Evolutionary conservation across 1,140 invertebrate genomes (phyloP), one percentile per base, ranked within the genome.

Genomic region (Temnothorax longispinosus): DNA sequence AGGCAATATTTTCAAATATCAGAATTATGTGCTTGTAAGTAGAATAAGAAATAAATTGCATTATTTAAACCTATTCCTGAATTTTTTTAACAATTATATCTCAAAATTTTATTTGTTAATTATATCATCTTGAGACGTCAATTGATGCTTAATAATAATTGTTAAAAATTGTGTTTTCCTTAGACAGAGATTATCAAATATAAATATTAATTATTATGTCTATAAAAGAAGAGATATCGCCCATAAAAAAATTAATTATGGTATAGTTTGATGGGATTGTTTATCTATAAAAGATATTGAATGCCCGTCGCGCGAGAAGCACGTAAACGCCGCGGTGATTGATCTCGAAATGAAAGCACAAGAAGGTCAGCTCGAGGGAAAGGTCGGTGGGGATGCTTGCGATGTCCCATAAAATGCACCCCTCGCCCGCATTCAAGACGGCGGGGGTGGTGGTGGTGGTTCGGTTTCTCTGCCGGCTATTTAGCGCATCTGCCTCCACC

Each of bases 401-500:
- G 87, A 87, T 82, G 84, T 52, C 67, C 85, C 90, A 91, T 91
- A 91, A 91, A 91, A 91, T 90, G 89, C 90, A 91, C 76, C 89
- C 81, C 74, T 86, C 76, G 86, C 72, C 88, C 84, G 90, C 90
- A 91, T 91, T 86, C 86, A 88, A 89, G 87, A 89, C 67, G 82
- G 52, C 58, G 65, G 71, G 58, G 75, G 64, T 56, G 74, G 87
- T 89, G 89, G 89, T 93, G 74, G 87, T 89, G 89, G 89, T 93
- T 92, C 85, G 90, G 90, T 92, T 92, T 93, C 93, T 90, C 92
- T 88, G 78, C 69, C 91, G 91, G 94, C 94, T 94, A 94, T 94
- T 94, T 94, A 94, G 93, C 86, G 92, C 94, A 95, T 94, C 94
- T 95, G 94, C 92, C 92, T 92, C 93, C 93, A 92, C 85, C 86